Evolutionary conservation across 1,140 invertebrate species (phyloP).

Genomic region (Propsilocerus akamusi): DNA sequence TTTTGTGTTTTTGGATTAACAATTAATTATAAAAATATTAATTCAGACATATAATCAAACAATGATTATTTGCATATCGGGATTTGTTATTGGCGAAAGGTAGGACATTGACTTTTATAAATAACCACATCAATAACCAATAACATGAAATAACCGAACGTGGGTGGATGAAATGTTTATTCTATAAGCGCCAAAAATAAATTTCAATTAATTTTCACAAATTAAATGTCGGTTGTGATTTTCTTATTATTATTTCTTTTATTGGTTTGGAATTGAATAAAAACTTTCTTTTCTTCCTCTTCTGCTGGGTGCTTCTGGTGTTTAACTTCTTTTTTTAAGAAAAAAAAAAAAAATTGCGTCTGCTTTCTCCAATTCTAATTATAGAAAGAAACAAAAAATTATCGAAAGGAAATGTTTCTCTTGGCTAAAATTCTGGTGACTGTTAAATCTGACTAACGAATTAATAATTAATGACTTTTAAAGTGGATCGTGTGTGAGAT

Average conservation of each 20-base stretch:
- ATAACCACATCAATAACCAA: neutral
- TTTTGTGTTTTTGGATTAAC: neutral
- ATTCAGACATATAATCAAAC: conserved; percentile 7
- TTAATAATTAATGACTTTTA: too few relatives aligned
- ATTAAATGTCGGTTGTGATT: conserved; percentile 3
- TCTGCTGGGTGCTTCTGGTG: too few relatives aligned
- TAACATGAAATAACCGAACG: too few relatives aligned
- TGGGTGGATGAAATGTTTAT: too few relatives aligned
- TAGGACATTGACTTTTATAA: conserved; percentile 16
- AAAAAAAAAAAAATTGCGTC: too few relatives aligned
- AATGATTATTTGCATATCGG: conserved; percentile 45
- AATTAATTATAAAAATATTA: neutral
- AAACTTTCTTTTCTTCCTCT: conserved; percentile 2
- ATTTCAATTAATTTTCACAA: conserved; percentile 7
- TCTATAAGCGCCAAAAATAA: conserved; percentile 7
- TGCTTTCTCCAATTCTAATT: too few relatives aligned
- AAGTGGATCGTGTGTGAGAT: too few relatives aligned
- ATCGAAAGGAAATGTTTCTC: too few relatives aligned
- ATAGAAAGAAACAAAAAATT: too few relatives aligned
- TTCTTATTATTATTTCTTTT: neutral
- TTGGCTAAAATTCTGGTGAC: too few relatives aligned
- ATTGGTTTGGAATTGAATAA: neutral
- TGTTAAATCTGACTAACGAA: too few relatives aligned
- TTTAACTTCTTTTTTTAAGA: too few relatives aligned
- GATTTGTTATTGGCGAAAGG: conserved; percentile 41